Evolutionary conservation across 2,797 vertebrate genomes (phyloP).

Genomic region (Oryzias dopingdopingensis): DNA sequence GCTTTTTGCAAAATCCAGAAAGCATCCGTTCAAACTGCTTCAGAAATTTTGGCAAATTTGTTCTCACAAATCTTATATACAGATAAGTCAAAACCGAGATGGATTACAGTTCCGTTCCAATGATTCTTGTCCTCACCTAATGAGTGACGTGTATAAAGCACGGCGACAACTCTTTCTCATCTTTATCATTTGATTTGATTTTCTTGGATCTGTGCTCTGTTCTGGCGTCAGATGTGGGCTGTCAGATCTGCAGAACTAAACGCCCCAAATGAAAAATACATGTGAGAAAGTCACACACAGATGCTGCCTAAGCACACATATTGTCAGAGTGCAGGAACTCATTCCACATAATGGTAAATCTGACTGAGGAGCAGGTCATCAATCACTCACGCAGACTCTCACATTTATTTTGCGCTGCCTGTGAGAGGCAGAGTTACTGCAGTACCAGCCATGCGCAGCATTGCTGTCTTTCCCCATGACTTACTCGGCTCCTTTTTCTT

Average conservation of each 20-base stretch:
- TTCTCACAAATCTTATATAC: conserved; percentile 42
- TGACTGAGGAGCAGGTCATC: conserved; percentile 49
- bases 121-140: conserved; percentile 54
- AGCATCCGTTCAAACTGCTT: conserved; percentile 12
- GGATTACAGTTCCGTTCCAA: conserved; percentile 33
- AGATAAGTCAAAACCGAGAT: conserved; percentile 34
- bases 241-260: conserved; percentile 30
- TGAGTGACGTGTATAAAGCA: conserved; percentile 9
- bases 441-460: conserved; percentile 53
- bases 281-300: conserved; percentile 1
- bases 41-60: conserved; percentile 58
- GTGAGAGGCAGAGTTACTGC: conserved; percentile 37
- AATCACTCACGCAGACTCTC: conserved; percentile 40
- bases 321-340: conserved; percentile 37
- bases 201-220: conserved; percentile 21
- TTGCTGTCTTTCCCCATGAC: conserved; percentile 55
- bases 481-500: conserved; percentile 38
- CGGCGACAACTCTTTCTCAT: conserved; percentile 16
- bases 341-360: conserved; percentile 45
- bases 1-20: conserved; percentile 15
- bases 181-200: conserved; percentile 19
- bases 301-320: conserved; percentile 24
- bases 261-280: conserved; percentile 29
- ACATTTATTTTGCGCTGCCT: conserved; percentile 47
- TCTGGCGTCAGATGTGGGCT: conserved; percentile 30